Evolutionary conservation across 2,113 vertebrate genomes (phyloP).

Genomic region (Dascyllus trimaculatus): DNA sequence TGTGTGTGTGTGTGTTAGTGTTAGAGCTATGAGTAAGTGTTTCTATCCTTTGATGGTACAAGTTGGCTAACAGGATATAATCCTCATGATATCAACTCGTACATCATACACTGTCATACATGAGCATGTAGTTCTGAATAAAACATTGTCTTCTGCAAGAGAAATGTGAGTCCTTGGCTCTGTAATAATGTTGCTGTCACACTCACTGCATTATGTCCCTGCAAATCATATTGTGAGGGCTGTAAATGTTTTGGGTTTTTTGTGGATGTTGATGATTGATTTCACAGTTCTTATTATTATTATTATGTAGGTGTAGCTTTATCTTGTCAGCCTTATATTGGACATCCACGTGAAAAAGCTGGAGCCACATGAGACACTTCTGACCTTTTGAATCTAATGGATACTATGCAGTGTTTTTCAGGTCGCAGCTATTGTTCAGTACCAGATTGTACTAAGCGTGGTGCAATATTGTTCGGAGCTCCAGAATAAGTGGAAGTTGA

Average conservation of each 20-base stretch:
- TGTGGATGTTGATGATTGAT: slow-evolving; percentile 49
- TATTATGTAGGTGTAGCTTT: slow-evolving; percentile 36
- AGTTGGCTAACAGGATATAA: slow-evolving; percentile 45
- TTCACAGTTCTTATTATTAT: slow-evolving; percentile 47
- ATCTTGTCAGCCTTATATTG: slow-evolving; percentile 41
- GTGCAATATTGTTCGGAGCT: neutral
- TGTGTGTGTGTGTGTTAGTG: neutral
- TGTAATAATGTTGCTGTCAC: slow-evolving; percentile 14
- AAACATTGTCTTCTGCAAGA: slow-evolving; percentile 40
- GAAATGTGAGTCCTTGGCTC: slow-evolving; percentile 16
- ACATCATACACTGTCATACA: slow-evolving; percentile 42
- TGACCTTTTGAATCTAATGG: slow-evolving; percentile 57
- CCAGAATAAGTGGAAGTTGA: neutral
- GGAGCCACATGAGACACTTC: neutral
- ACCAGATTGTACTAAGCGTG: neutral
- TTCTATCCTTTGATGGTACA: slow-evolving; percentile 45
- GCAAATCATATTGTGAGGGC: slow-evolving; percentile 34
- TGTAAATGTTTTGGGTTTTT: slow-evolving; percentile 13
- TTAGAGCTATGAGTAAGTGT: slow-evolving; percentile 25
- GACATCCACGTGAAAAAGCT: neutral
- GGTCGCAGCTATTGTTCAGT: slow-evolving; percentile 12
- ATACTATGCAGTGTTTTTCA: slow-evolving; percentile 12
- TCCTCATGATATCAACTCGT: slow-evolving; percentile 28
- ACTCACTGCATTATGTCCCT: slow-evolving; percentile 21
- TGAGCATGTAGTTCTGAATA: slow-evolving; percentile 52